Conservation (phyloP, 1,140 invertebrate species). For the Araneus ventricosus region DNA sequence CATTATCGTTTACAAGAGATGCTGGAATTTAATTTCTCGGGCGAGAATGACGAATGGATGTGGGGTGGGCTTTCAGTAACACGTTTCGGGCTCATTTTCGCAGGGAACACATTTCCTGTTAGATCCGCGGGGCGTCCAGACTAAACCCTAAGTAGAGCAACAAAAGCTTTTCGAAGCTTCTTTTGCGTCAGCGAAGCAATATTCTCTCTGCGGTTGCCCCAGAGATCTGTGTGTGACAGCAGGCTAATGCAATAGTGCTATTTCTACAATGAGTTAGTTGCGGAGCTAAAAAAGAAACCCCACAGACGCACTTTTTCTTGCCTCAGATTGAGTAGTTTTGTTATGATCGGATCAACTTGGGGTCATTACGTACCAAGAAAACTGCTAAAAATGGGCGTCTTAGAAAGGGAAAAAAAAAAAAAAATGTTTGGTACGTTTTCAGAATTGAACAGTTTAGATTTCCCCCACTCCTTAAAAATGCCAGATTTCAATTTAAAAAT, state of each 20-base stretch:
- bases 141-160: background rate
- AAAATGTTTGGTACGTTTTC: too few relatives aligned
- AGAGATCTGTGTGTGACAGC: background rate
- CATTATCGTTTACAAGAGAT: constrained; percentile 4
- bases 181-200: constrained; percentile 16
- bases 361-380: too few relatives aligned
- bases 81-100: background rate
- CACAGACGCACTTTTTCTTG: background rate
- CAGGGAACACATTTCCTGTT: background rate
- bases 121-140: background rate
- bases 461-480: too few relatives aligned
- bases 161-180: constrained; percentile 5
- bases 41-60: background rate
- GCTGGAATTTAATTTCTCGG: background rate
- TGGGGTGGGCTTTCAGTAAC: background rate
- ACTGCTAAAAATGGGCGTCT: too few relatives aligned
- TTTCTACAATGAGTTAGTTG: background rate
- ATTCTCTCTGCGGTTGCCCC: background rate
- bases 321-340: background rate
- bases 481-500: too few relatives aligned
- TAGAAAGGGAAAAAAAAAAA: too few relatives aligned
- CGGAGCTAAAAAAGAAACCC: background rate
- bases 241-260: background rate
- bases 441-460: too few relatives aligned
- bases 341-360: background rate